Conservation (phyloP, 2,113 vertebrate species). For the Mus spicilegus region DNA sequence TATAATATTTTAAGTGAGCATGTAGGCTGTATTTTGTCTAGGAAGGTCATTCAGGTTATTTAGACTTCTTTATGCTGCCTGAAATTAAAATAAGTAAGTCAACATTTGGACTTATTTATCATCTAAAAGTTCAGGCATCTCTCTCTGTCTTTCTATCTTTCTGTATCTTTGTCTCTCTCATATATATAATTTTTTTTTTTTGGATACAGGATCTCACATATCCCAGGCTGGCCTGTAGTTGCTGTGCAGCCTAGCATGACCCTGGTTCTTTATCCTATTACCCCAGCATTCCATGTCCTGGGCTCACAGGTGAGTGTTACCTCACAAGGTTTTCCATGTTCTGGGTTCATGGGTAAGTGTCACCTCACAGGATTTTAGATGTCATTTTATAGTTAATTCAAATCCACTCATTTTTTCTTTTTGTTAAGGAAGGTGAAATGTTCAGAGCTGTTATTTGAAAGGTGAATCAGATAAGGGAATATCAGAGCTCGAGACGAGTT, state of each 20-base stretch:
- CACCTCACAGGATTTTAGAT: neutral
- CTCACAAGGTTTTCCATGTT: neutral
- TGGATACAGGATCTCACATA: neutral
- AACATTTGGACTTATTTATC: neutral
- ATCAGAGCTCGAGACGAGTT: constrained; percentile 1
- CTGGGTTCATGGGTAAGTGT: neutral
- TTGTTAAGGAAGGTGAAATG: neutral
- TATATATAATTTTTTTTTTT: neutral
- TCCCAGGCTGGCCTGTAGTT: neutral
- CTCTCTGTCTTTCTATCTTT: neutral
- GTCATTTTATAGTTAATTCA: neutral
- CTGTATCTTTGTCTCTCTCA: too few species aligned
- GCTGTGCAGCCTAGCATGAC: neutral
- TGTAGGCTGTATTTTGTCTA: neutral
- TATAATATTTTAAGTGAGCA: constrained; percentile 21
- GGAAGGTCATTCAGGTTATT: neutral
- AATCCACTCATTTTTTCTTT: neutral
- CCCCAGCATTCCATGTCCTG: neutral
- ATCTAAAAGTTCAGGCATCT: neutral
- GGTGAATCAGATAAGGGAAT: neutral
- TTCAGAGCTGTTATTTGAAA: neutral
- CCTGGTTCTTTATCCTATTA: neutral
- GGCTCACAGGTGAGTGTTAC: neutral
- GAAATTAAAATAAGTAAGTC: neutral
- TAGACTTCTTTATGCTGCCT: neutral